Base-by-base conservation (phyloP, 2,888 invertebrate species). In the Drosophila leonis region DNA sequence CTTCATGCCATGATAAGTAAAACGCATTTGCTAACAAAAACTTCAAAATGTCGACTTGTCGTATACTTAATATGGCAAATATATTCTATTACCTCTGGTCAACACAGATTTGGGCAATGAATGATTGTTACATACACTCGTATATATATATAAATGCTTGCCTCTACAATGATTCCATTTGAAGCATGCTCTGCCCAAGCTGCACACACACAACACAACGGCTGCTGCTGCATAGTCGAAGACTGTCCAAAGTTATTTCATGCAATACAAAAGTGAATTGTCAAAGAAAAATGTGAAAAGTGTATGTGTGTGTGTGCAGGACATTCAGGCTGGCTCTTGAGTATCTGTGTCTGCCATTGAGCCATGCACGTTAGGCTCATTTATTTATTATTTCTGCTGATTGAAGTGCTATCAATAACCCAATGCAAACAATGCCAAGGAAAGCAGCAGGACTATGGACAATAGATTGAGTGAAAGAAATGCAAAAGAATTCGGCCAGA, bases 381-480 rank as follows among this genome's bases (percentile, higher is more conserved):
- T 83, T 83, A 86, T 83, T 86, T 83, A 83, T 83, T 83, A 86
- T 86, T 83, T 83, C 71, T 78, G 84, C 69, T 72, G 87, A 83
- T 83, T 83, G 87, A 86, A 86, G 83, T 83, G 86, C 75, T 69
- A 86, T 83, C 83, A 83, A 83, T 83, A 83, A 80, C 78, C 59
- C 64, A 64, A 72, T 69, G 83, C 74, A 72, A 81, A 82, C 83
- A 86, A 80, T 70, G 75, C 72, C 72, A 54, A 73, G 35, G 54
- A n/a, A n/a, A n/a, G 37, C 52, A 54, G 35, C 24, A 52, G 51
- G 39, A 31, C 39, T 20, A 31, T 20, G 65, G 37, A 37, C 31
- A 41, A 24, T 27, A 41, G 42, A 44, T 49, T 51, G 27, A 4
- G 44, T 13, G n/a, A 51, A 24, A 9, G 41, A 41, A 29, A 35